Base-by-base conservation (phyloP, 23 tunicate genomes). In the Halocynthia aurantium region DNA sequence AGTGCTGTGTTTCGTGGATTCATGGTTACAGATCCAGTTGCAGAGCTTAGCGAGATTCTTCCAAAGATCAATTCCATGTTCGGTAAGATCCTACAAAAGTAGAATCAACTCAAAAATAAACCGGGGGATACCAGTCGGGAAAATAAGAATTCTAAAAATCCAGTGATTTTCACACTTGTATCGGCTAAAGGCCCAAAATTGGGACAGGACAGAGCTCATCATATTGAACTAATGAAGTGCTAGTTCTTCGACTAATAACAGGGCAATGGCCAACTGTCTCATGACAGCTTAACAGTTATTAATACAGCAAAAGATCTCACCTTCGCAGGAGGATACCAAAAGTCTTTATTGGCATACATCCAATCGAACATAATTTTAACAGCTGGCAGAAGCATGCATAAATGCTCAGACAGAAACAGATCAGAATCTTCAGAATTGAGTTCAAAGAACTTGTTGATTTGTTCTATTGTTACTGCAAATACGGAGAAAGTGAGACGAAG, bases 281-380 rank as follows among this genome's bases (percentile, higher is more conserved):
- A n/a, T n/a, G n/a, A n/a, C n/a, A n/a, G n/a, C n/a, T n/a, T n/a
- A n/a, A n/a, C n/a, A n/a, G n/a, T n/a, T n/a, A n/a, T n/a, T n/a
- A n/a, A 65, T 65, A 10, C 70, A 20, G n/a, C 22, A 20, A 71
- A 40, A 71, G 11, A n/a, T 18, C 72, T 55, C 58, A 22, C 71
- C 52, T 66, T 7, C 10, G 86, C 83, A 21, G 83, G 93, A 5
- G 88, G 96, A 67, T 84, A 92, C 98, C 98, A 92, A 15, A 79
- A 49, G 12, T 69, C 52, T 52, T 73, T 70, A 56, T 86, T 86
- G 76, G 84, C 53, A 71, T 76, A 86, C 88, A 92, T 62, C 98
- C 98, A 92, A 58, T 92, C 98, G 66, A 61, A 92, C 15, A 80
- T 56, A 6, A 92, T 50, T 62, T 92, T 92, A 54, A 86, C 62